phyloP scores from a whole-genome alignment of 2,888 invertebrate species.

The Iphiclides podalirius region DNA sequence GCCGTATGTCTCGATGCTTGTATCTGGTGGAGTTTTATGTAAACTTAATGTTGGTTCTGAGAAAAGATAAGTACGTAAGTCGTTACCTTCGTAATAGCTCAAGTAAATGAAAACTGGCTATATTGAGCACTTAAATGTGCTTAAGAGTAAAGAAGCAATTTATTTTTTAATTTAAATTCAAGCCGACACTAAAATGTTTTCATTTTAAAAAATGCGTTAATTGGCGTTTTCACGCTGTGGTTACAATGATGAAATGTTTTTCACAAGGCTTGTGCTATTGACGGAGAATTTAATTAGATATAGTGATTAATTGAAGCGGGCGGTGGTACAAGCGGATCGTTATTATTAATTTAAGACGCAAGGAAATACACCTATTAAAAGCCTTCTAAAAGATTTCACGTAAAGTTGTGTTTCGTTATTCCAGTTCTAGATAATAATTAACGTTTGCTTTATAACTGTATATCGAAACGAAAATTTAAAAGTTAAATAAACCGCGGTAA shows the following conservation, averaged over 20 bases:
- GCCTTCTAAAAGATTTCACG: constrained; percentile 35
- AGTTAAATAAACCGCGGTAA: too few relatives aligned
- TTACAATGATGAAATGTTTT: not conserved
- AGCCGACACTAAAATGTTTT: too few relatives aligned
- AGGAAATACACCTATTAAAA: constrained; percentile 32
- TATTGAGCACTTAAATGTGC: constrained; percentile 3
- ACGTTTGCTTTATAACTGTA: too few relatives aligned
- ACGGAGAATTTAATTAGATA: constrained; percentile 24
- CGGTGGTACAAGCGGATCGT: constrained; percentile 2
- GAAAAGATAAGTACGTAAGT: constrained; percentile 9
- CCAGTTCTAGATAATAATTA: too few relatives aligned
- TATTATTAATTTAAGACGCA: constrained; percentile 23
- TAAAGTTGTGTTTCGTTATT: too few relatives aligned
- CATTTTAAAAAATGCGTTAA: too few relatives aligned
- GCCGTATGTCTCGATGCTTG: constrained; percentile 1
- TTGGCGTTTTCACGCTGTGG: too few relatives aligned
- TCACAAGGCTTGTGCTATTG: constrained; percentile 1
- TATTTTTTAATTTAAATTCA: too few relatives aligned
- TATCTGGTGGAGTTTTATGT: constrained; percentile 6
- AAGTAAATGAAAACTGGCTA: constrained; percentile 2
- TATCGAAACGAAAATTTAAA: too few relatives aligned
- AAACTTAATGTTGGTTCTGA: constrained; percentile 5
- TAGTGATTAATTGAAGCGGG: constrained; percentile 25
- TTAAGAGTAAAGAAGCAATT: too few relatives aligned
- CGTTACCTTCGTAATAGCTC: not conserved